Base-by-base conservation (phyloP, 2,797 vertebrate genomes). In the Glyptemys insculpta region DNA sequence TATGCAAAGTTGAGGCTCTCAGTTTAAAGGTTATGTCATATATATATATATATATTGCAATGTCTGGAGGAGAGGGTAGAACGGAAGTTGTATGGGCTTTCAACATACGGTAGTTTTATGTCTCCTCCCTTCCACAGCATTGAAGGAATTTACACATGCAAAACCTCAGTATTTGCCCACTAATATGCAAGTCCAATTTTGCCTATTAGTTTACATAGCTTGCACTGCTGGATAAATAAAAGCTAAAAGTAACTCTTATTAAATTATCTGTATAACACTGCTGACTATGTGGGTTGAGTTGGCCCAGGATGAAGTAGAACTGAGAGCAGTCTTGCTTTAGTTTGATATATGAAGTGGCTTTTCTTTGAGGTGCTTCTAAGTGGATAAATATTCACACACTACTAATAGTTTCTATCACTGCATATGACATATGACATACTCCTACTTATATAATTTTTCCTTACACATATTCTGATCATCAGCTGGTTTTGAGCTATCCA, bases 101-200 rank as follows among this genome's bases (percentile, higher is more conserved):
- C 44, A 78, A 49, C 74, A 78, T 49, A 49, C 15, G 44, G 27
- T 16, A 79, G 52, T 47, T 95, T 37, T 72, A 72, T 72, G 4
- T 85, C 87, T 83, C 90, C 90, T 85, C 92, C 85, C 82, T 88
- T 87, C 88, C 0, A 0, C 79, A 79, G 4, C 52, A 62, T 65
- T 93, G 92, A 87, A 93, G 78, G 85, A 90, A 72, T 14, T 91
- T 93, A 54, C 83, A 37, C 1, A 11, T 82, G 88, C 79, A 88
- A 95, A 89, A 59, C 65, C 76, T 50, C 57, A 92, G n/a, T 85
- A 65, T 83, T 89, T 49, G 79, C 29, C 68, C 54, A 78, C 29
- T 89, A 1, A 50, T 86, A 41, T 15, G 72, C 21, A 93, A 52
- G n/a, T 81, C 81, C 47, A 78, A 29, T 57, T 78, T 85, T 82